phyloP scores from a whole-genome alignment of 2,797 vertebrate genomes.

The Coccyzus lansbergi region DNA sequence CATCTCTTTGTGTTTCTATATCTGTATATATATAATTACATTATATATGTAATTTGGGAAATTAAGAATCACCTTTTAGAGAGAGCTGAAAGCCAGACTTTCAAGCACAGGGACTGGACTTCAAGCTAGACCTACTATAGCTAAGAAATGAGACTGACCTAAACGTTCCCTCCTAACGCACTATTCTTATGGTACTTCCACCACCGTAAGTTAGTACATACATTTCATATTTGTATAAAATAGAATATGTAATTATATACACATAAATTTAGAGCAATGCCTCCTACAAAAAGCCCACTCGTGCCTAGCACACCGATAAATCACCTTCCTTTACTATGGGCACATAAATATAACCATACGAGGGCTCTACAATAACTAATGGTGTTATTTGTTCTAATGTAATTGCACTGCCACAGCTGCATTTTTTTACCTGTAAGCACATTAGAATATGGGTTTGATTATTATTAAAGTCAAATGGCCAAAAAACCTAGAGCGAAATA shows the following conservation, averaged over 20 bases:
- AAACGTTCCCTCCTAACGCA: neutral
- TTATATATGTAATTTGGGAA: too few relatives aligned
- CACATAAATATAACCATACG: neutral
- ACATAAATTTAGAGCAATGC: neutral
- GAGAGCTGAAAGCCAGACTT: neutral
- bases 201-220: neutral
- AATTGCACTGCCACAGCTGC: neutral
- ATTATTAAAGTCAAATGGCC: neutral
- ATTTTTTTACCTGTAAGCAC: neutral
- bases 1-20: neutral
- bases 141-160: neutral
- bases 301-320: neutral
- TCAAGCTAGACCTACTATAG: neutral
- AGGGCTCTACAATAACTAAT: neutral
- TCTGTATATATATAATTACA: too few relatives aligned
- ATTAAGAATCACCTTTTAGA: neutral
- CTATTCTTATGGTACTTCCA: neutral
- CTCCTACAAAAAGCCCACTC: neutral
- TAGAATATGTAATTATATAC: neutral
- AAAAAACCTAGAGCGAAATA: neutral
- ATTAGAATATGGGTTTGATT: neutral
- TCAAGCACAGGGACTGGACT: neutral
- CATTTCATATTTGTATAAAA: neutral
- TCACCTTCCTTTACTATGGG: neutral
- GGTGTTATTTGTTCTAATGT: neutral